Base-by-base conservation (phyloP, 2,797 vertebrate genomes). In the Anguilla marmorata region DNA sequence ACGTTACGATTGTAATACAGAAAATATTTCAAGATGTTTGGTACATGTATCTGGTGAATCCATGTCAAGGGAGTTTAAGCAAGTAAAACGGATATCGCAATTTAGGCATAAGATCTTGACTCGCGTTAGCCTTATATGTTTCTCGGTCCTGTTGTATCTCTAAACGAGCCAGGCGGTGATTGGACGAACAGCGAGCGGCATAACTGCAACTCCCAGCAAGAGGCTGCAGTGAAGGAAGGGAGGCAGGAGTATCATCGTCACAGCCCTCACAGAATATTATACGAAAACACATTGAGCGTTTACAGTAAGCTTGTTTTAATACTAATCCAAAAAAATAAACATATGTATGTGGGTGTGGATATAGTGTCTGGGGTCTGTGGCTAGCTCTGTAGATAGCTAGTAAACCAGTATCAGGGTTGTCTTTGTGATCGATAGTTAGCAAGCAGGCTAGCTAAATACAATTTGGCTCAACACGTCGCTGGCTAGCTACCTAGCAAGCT, bases 391-490 rank as follows among this genome's bases (percentile, higher is more conserved):
- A 19, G 84, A 27, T 52, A 16, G 83, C 33, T 58, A 16, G 33
- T 37, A 84, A 86, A 86, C 19, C 2, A 58, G 12, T 89, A 8
- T 33, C 52, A 87, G 58, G 66, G 37, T 79, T 88, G 7, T 89
- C 82, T 84, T 86, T 83, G 76, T 41, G 84, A 89, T 93, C 95
- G 92, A 93, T 93, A 92, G 91, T 91, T 60, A 52, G 41, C 27
- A 85, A 92, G 92, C 92, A 56, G 41, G 50, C 27, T 89, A 89
- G 89, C 88, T 90, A 82, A 87, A 91, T 56, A 27, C 27, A 89
- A 87, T 86, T 56, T 27, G 41, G 45, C 24, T 82, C 86, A 72
- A 66, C 83, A 91, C 83, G 83, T 88, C 45, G 66, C 63, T 85
- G 76, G 91, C 89, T 92, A 91, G 89, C 85, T 60, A 74, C 79